Conservation (phyloP, 1,140 invertebrate species). For the Meloidogyne floridensis region DNA sequence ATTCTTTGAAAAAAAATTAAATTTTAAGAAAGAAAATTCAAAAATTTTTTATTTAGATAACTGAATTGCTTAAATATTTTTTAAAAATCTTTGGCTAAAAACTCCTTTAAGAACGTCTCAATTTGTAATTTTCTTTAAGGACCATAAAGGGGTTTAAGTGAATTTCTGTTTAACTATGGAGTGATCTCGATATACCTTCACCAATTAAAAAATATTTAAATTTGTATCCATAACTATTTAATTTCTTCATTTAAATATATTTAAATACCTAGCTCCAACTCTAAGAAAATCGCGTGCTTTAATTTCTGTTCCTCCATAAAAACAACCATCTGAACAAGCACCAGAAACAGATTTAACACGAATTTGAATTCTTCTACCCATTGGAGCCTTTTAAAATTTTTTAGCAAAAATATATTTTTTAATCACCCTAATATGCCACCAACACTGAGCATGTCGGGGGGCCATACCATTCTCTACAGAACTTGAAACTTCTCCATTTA, state of each 20-base stretch:
- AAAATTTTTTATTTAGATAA: too few relatives aligned
- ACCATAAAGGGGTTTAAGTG: too few relatives aligned
- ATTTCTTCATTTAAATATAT: too few relatives aligned
- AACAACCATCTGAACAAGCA: constrained; percentile 45
- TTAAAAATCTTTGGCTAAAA: too few relatives aligned
- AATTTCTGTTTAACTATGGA: too few relatives aligned
- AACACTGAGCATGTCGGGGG: constrained; percentile 43
- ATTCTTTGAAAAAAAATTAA: constrained; percentile 20
- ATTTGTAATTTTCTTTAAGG: too few relatives aligned
- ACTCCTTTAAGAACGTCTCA: too few relatives aligned
- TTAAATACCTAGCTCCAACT: constrained; percentile 30
- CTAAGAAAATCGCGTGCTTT: constrained; percentile 40
- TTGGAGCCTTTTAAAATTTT: constrained; percentile 31
- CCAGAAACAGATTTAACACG: constrained; percentile 33
- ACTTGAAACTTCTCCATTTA: constrained; percentile 44
- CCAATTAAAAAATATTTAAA: too few relatives aligned
- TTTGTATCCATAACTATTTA: too few relatives aligned
- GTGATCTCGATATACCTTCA: too few relatives aligned
- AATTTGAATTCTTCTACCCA: constrained; percentile 42
- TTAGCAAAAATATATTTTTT: not conserved
- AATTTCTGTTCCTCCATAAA: constrained; percentile 47
- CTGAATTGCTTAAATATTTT: too few relatives aligned
- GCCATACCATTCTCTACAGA: constrained; percentile 27
- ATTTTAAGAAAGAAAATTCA: too few relatives aligned
- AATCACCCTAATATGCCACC: constrained; percentile 51